Conservation (phyloP, 2,888 invertebrate genomes). For the Myathropa florea region DNA sequence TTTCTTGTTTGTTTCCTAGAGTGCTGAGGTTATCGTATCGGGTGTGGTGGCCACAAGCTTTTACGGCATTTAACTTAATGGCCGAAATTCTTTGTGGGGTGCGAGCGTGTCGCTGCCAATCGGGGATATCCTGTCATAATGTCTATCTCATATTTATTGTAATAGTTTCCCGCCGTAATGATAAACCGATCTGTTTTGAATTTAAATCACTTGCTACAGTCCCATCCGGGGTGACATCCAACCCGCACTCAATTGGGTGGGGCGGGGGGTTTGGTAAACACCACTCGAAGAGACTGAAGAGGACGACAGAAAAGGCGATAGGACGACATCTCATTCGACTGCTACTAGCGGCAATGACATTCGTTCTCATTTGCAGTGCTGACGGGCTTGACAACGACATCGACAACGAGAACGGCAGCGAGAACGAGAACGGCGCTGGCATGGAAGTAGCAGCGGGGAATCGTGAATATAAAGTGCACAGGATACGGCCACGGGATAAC, state of each 20-base stretch:
- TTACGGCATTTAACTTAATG: conserved; percentile 66
- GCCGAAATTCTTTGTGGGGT: conserved; percentile 18
- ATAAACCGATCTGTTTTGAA: conserved; percentile 68
- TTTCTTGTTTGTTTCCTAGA: background rate
- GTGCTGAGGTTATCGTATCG: background rate
- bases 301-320: background rate
- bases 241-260: too few relatives aligned
- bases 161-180: conserved; percentile 62
- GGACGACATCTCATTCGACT: background rate
- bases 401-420: background rate
- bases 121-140: conserved; percentile 11
- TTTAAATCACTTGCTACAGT: conserved; percentile 59
- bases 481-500: conserved; percentile 17
- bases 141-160: conserved; percentile 56
- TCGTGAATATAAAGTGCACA: conserved; percentile 66
- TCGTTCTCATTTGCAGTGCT: conserved; percentile 53
- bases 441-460: conserved; percentile 2
- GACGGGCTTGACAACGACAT: background rate
- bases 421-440: background rate
- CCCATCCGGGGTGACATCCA: background rate
- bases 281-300: background rate
- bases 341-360: conserved; percentile 53
- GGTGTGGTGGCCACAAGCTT: conserved; percentile 46
- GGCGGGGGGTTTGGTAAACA: background rate
- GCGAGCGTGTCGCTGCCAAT: conserved; percentile 15